phyloP scores from a whole-genome alignment of 2,888 invertebrate genomes.

The Venustoraphidia nigricollis region DNA sequence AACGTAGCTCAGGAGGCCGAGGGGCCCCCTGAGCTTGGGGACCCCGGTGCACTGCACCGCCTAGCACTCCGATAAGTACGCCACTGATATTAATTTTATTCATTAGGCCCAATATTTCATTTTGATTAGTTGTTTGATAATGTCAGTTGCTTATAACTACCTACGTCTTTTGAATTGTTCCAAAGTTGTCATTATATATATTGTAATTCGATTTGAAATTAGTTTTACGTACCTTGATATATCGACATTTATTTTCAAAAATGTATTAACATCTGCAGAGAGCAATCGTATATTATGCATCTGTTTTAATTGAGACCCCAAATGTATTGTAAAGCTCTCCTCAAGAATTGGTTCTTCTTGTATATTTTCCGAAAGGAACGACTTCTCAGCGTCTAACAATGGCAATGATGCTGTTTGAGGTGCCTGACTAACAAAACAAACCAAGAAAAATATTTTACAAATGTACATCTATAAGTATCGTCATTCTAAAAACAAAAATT shows the following conservation, averaged over 20 bases:
- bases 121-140: no score
- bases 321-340: constrained; percentile 95
- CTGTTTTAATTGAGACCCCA: constrained; percentile 95
- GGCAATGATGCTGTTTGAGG: constrained; percentile 27
- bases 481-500: constrained; percentile 1
- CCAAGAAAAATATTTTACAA: constrained; percentile 1
- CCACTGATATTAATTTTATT: no score
- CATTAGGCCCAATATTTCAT: no score
- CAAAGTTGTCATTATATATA: no score
- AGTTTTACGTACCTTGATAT: not conserved
- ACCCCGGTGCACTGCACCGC: no score
- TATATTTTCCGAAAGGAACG: constrained; percentile 2
- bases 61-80: no score
- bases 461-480: not conserved
- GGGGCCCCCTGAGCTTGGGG: no score
- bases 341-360: constrained; percentile 37
- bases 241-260: constrained; percentile 40
- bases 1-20: no score
- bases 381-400: constrained; percentile 10
- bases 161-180: no score
- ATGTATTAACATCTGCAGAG: constrained; percentile 68
- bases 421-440: constrained; percentile 24
- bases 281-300: constrained; percentile 94
- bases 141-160: no score
- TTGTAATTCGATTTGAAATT: not conserved